Base-by-base conservation (phyloP, 2,113 vertebrate species). In the Trinectes maculatus region DNA sequence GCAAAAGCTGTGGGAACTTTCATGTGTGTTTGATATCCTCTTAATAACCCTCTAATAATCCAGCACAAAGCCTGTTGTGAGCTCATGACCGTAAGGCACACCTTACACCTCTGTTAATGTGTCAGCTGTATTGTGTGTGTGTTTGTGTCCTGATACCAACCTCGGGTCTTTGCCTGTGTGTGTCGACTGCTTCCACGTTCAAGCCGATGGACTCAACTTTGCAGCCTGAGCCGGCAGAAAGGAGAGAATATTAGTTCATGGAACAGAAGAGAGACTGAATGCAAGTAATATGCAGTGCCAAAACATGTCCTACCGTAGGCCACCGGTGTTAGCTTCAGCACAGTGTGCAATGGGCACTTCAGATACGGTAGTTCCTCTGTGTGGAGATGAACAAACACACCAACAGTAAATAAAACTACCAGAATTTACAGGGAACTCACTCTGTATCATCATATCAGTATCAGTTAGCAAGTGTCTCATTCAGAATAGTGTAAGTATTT, bases 341-440 rank as follows among this genome's bases (percentile, higher is more conserved):
- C 96, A 0, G 95, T 96, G 83, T 99, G 98, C 81, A 99, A 89
- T 0, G 98, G 94, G 78, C 98, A 99, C 91, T 96, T 97, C 89
- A 99, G 94, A 91, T 99, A 99, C 47, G 98, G 97, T 85, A 99
- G 93, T 79, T 96, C 93, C 60, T 95, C 98, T 99, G 90, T 71
- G 26, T 6, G n/a, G 31, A 44, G 1, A 64, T 25, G 74, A 71
- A 71, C 4, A 18, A 4, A 67, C 9, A 58, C 3, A 68, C 0
- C 1, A 21, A 34, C 9, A 29, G 6, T 28, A 55, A 6, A 52
- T 28, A 2, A 68, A n/a, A 37, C 6, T 10, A 5, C 13, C 34
- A 12, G 1, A 29, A 56, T 21, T n/a, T n/a, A n/a, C n/a, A n/a
- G n/a, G n/a, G n/a, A n/a, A n/a, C n/a, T n/a, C n/a, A n/a, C n/a